Conservation (phyloP, 2,797 vertebrate species). For the Spondyliosoma cantharus region DNA sequence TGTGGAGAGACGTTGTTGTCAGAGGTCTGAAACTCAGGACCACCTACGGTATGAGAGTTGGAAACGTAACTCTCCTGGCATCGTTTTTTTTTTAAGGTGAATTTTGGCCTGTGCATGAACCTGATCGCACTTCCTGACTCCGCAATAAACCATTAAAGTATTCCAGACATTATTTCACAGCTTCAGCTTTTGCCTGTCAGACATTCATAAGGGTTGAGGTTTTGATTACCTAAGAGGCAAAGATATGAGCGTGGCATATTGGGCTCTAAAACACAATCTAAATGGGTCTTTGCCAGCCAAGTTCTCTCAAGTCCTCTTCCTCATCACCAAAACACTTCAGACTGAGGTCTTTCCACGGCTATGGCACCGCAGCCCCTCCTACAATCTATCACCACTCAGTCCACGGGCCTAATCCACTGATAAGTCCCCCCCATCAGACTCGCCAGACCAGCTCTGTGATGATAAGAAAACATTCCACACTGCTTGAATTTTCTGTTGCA, state of each 20-base stretch:
- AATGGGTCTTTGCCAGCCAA: slow-evolving; percentile 52
- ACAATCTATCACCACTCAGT: slow-evolving; percentile 69
- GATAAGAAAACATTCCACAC: slow-evolving; percentile 78
- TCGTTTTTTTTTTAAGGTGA: slow-evolving; percentile 19
- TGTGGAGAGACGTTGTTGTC: slow-evolving; percentile 22
- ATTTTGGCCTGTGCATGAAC: slow-evolving; percentile 41
- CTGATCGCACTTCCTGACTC: slow-evolving; percentile 20
- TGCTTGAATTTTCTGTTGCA: slow-evolving; percentile 26
- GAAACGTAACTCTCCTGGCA: slow-evolving; percentile 23
- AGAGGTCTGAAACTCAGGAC: slow-evolving; percentile 46
- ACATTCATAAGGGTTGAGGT: slow-evolving; percentile 23
- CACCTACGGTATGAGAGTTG: slow-evolving; percentile 53
- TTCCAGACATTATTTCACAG: slow-evolving; percentile 43
- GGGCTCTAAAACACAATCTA: slow-evolving; percentile 37
- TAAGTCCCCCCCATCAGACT: slow-evolving; percentile 69
- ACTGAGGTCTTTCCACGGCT: slow-evolving; percentile 45
- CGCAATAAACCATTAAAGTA: slow-evolving; percentile 37
- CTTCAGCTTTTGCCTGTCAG: slow-evolving; percentile 41
- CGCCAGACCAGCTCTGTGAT: slow-evolving; percentile 63
- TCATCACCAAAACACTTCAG: slow-evolving; percentile 56
- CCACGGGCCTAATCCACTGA: slow-evolving; percentile 64
- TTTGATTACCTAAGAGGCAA: slow-evolving; percentile 38
- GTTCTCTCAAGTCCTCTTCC: slow-evolving; percentile 24
- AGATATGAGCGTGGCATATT: slow-evolving; percentile 38
- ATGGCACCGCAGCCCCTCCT: slow-evolving; percentile 39